Evolutionary conservation across 2,797 vertebrate genomes (phyloP).

Genomic region (Cyprinodon diabolis): DNA sequence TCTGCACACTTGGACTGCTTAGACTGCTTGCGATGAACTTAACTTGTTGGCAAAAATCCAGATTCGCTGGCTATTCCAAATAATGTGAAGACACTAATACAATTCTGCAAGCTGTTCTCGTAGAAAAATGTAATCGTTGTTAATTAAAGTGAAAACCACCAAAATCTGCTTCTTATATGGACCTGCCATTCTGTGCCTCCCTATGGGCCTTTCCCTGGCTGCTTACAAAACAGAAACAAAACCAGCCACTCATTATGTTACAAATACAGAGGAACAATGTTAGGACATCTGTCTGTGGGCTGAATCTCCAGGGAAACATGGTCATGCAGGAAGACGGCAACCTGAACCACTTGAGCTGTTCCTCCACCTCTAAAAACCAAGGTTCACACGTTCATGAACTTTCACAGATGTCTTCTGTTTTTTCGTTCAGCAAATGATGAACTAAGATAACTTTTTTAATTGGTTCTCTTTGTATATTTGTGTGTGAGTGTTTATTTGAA

Average conservation of each 20-base stretch:
- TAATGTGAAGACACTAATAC: neutral
- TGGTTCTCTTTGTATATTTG: neutral
- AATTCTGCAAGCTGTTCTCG: neutral
- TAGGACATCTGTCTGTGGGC: slow-evolving; percentile 24
- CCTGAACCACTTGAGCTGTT: neutral
- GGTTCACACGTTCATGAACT: slow-evolving; percentile 6
- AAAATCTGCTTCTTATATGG: neutral
- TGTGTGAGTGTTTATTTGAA: neutral
- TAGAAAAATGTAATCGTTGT: neutral
- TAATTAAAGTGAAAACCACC: slow-evolving; percentile 5
- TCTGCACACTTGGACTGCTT: too few species aligned
- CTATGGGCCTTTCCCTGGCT: neutral
- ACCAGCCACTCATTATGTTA: slow-evolving; percentile 13
- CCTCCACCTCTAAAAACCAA: slow-evolving; percentile 5
- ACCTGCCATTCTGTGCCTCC: slow-evolving; percentile 2
- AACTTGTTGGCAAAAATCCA: neutral
- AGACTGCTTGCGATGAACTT: neutral
- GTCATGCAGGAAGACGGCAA: slow-evolving; percentile 12
- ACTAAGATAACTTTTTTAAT: neutral
- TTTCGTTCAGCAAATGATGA: neutral
- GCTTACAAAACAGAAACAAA: slow-evolving; percentile 3
- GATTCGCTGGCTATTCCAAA: neutral
- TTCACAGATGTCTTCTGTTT: slow-evolving; percentile 13
- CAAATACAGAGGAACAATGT: slow-evolving; percentile 7
- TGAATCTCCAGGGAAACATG: slow-evolving; percentile 18